Conservation (phyloP, 2,797 vertebrate genomes). For the Rhinophrynus dorsalis region DNA sequence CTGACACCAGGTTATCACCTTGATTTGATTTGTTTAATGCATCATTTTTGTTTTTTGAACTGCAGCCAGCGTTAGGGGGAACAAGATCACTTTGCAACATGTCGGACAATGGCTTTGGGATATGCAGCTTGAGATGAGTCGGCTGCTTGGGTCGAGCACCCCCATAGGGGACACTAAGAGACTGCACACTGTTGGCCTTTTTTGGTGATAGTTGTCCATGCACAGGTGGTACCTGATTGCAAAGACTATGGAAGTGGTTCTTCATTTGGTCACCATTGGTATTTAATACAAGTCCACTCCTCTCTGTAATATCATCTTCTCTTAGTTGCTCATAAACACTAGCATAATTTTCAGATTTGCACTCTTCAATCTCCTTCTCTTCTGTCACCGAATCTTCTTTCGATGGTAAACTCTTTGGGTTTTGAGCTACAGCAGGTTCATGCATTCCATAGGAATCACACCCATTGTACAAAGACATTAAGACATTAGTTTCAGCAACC, state of each 20-base stretch:
- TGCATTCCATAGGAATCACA: constrained; percentile 82
- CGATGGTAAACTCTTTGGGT: constrained; percentile 79
- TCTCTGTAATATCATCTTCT: constrained; percentile 69
- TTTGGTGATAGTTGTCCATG: constrained; percentile 68
- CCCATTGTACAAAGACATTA: constrained; percentile 66
- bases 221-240: constrained; percentile 67
- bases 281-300: constrained; percentile 73
- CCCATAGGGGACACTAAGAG: constrained; percentile 88
- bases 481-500: constrained; percentile 59
- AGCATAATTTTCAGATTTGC: constrained; percentile 79
- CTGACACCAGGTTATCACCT: constrained; percentile 60
- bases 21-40: constrained; percentile 67
- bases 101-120: constrained; percentile 84
- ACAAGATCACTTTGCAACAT: constrained; percentile 85
- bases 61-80: constrained; percentile 68
- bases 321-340: constrained; percentile 76
- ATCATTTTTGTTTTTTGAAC: constrained; percentile 90
- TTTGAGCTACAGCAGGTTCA: constrained; percentile 68
- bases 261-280: constrained; percentile 69
- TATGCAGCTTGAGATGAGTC: constrained; percentile 91
- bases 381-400: constrained; percentile 97
- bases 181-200: constrained; percentile 72
- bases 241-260: constrained; percentile 72
- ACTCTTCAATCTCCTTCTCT: constrained; percentile 96
- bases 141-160: constrained; percentile 94